Conservation (phyloP, 53 echinoderm and acorn worm genomes). For the Stichopus horrens region DNA sequence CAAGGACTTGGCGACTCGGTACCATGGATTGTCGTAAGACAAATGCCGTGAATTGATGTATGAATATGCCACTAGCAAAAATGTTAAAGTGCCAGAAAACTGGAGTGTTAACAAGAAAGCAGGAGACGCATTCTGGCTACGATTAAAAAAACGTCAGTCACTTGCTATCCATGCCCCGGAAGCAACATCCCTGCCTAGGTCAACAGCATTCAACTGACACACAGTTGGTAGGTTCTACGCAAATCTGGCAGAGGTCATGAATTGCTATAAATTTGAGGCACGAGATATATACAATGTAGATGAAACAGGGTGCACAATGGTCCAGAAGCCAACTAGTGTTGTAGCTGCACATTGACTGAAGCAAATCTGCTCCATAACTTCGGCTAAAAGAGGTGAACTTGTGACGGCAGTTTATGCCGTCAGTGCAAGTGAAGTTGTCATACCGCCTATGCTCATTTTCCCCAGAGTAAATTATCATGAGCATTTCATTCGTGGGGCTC, state of each 20-base stretch:
- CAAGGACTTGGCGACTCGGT: background rate
- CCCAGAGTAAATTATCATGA: conserved; percentile 58
- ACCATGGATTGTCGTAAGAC: background rate
- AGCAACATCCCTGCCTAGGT: conserved; percentile 34
- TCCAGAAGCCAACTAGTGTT: conserved; percentile 37
- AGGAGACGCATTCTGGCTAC: background rate
- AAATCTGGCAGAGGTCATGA: conserved; percentile 32
- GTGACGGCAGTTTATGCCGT: conserved; percentile 54
- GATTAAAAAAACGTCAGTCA: background rate
- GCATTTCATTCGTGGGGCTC: conserved; percentile 53
- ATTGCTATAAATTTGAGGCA: conserved; percentile 33
- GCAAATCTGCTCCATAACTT: conserved; percentile 46
- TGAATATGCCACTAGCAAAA: background rate
- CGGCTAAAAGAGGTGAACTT: conserved; percentile 60
- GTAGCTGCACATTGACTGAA: conserved; percentile 39
- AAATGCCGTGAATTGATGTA: background rate
- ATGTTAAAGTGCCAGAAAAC: background rate
- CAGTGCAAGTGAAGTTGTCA: conserved; percentile 52
- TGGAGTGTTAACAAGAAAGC: background rate
- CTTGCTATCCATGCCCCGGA: conserved; percentile 39
- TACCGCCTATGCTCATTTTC: conserved; percentile 62
- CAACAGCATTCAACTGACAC: conserved; percentile 43
- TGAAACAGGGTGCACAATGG: conserved; percentile 44
- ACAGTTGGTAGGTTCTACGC: conserved; percentile 40
- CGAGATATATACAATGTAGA: conserved; percentile 38